Base-by-base conservation (phyloP, 2,113 vertebrate genomes). In the Tor tambroides region DNA sequence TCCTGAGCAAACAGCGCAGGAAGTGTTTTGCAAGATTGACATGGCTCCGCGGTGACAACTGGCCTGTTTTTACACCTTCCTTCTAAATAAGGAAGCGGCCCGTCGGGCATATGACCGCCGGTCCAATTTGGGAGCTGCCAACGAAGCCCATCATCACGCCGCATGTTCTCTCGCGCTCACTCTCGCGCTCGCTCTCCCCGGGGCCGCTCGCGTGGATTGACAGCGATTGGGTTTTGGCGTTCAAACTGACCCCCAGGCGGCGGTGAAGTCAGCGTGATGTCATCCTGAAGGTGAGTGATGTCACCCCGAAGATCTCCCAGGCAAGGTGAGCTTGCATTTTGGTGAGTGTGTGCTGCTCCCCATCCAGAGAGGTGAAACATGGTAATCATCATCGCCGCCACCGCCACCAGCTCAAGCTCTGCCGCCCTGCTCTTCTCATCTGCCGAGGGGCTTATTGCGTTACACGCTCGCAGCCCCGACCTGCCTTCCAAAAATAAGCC, bases 401-500 rank as follows among this genome's bases (percentile, higher is more conserved):
- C 72, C 91, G 92, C 89, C 93, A 95, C 90, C 93, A 94, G 90
- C 90, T 90, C 89, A 89, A 94, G 93, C 94, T 93, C 94, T 86
- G 91, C 94, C 93, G 93, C 94, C 92, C 91, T 93, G 95, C 93
- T 94, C 93, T 92, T 92, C 94, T 94, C 95, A 93, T 94, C 94
- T 93, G 88, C 89, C 89, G 90, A 93, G 89, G 46, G 95, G 95
- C 95, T 96, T 56, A 84, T 84, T 95, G 94, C 94, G 95, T 96
- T 96, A 97, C 96, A 97, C 96, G 96, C 96, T 96, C 96, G 95
- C 94, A 95, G 96, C 94, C 94, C 95, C 94, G 95, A 93, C 95
- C 96, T 92, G 96, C 95, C 94, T 97, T 96, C 97, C 97, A 95
- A 96, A 97, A 98, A 98, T 98, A 98, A 96, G 96, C 95, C 94